phyloP scores from a whole-genome alignment of 2,888 invertebrate species.

The Leucania comma region DNA sequence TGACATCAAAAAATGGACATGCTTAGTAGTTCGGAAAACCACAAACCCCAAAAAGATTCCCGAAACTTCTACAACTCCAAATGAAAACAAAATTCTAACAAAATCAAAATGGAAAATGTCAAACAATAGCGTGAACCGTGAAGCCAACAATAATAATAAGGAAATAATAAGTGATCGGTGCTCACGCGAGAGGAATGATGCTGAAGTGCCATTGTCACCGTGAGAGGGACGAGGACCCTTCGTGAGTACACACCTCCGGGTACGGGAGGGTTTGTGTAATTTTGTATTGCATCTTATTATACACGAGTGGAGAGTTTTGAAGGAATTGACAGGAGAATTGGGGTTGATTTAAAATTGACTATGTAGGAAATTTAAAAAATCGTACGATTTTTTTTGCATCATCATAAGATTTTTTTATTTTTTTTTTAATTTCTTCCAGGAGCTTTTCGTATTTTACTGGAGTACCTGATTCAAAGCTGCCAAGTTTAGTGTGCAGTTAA shows the following conservation, averaged over 20 bases:
- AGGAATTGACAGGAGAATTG: constrained; percentile 15
- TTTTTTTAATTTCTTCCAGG: neutral
- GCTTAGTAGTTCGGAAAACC: neutral
- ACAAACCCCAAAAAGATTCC: neutral
- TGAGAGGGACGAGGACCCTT: constrained; percentile 74
- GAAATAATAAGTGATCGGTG: constrained; percentile 80
- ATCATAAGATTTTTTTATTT: no score
- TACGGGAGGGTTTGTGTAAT: constrained; percentile 55
- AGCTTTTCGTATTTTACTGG: neutral
- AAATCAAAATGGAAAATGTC: constrained; percentile 46
- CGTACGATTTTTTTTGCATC: no score
- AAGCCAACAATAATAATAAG: constrained; percentile 64
- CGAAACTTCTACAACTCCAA: neutral
- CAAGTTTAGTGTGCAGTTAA: neutral
- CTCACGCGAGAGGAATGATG: constrained; percentile 73
- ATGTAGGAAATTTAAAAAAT: neutral
- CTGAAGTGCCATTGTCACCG: constrained; percentile 75
- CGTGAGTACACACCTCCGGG: constrained; percentile 74
- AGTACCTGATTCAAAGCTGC: neutral
- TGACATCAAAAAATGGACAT: neutral
- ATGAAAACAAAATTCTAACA: constrained; percentile 25
- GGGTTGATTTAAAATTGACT: constrained; percentile 4
- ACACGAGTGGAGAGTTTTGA: constrained; percentile 37
- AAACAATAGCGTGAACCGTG: constrained; percentile 68
- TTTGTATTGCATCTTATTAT: constrained; percentile 62